Evolutionary conservation across 37 sponge, comb jelly and placozoan genomes (phyloP).

Genomic region (Theonella swinhoei): DNA sequence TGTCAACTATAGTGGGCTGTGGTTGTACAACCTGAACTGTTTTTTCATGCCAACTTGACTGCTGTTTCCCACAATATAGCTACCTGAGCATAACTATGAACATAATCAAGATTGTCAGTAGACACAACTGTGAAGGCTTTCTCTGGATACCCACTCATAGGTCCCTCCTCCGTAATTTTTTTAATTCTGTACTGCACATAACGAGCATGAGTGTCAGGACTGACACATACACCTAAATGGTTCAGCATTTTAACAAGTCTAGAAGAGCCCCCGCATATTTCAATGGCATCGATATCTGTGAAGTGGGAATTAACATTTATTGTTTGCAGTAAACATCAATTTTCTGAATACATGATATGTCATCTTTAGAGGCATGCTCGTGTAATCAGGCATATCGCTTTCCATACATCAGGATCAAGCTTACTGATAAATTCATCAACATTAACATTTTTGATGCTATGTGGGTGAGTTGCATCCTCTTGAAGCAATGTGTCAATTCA

Average conservation of each 20-base stretch:
- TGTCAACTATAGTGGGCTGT: conserved; percentile 6
- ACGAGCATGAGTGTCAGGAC: conserved; percentile 15
- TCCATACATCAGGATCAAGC: conserved; percentile 31
- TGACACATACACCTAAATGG: conserved; percentile 24
- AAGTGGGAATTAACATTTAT: conserved; percentile 23
- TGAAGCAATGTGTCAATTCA: neutral
- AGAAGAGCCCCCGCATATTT: conserved; percentile 14
- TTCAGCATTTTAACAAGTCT: conserved; percentile 14
- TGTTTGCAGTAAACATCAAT: conserved; percentile 7
- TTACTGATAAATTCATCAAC: conserved; percentile 4
- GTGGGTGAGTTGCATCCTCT: neutral
- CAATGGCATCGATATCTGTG: conserved; percentile 28
- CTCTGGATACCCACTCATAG: neutral
- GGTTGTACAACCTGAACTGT: conserved; percentile 22
- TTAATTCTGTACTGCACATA: conserved; percentile 12
- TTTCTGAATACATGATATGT: neutral
- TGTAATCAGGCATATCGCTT: conserved; percentile 10
- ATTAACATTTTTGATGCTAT: conserved; percentile 6
- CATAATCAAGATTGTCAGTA: conserved; percentile 29
- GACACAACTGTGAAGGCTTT: conserved; percentile 10
- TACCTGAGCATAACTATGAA: conserved; percentile 18
- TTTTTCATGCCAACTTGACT: conserved; percentile 12
- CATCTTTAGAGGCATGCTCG: neutral
- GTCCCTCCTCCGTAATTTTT: neutral
- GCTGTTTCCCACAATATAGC: conserved; percentile 19